phyloP scores from a whole-genome alignment of 2,888 invertebrate species.

The Phengaris arion region DNA sequence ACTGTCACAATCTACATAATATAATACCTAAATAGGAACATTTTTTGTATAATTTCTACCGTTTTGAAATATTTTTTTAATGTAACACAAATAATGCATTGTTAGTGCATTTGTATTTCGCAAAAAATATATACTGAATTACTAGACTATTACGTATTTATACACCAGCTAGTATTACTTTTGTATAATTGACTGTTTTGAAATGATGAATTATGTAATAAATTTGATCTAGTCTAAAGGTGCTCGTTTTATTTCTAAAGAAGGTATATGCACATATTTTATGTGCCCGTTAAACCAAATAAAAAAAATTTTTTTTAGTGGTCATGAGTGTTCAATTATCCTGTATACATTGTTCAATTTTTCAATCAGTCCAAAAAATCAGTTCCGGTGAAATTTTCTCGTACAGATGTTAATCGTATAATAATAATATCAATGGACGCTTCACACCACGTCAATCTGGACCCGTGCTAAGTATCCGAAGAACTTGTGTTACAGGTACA shows the following conservation, averaged over 20 bases:
- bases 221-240: conserved; percentile 21
- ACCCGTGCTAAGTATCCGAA: too few species aligned
- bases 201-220: conserved; percentile 21
- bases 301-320: too few species aligned
- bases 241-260: neutral
- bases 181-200: conserved; percentile 16
- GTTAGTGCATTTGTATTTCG: neutral
- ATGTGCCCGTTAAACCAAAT: too few species aligned
- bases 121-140: neutral
- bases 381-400: too few species aligned
- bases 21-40: neutral
- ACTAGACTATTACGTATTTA: neutral
- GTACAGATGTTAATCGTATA: too few species aligned
- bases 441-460: too few species aligned
- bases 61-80: neutral
- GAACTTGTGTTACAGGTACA: too few species aligned
- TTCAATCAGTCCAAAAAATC: too few species aligned
- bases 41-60: neutral
- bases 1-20: neutral
- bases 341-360: too few species aligned
- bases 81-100: neutral
- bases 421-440: too few species aligned
- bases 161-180: conserved; percentile 13
- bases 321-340: too few species aligned
- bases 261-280: too few species aligned